phyloP scores from a whole-genome alignment of 2,888 invertebrate genomes.

The Gibbula magus region DNA sequence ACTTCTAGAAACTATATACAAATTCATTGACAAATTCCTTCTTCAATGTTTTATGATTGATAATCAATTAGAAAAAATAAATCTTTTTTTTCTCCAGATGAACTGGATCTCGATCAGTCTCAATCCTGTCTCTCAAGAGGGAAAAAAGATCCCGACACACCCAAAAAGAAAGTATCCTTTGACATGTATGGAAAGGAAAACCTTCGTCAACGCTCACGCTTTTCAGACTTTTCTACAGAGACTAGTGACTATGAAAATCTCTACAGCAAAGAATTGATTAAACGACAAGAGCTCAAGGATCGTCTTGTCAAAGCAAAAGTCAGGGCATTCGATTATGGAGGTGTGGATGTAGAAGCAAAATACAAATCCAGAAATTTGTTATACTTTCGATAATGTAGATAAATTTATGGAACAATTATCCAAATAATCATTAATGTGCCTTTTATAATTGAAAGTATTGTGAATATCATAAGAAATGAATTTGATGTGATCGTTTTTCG shows the following conservation, averaged over 20 bases:
- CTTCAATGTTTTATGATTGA: too few species aligned
- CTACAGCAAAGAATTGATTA: constrained; percentile 53
- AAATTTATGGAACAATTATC: not conserved
- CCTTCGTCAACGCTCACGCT: constrained; percentile 49
- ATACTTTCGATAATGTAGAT: constrained; percentile 50
- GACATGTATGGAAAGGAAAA: constrained; percentile 67
- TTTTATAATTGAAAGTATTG: not conserved
- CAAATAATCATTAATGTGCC: not conserved
- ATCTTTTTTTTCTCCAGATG: constrained; percentile 44
- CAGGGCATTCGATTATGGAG: constrained; percentile 50
- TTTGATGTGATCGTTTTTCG: not conserved
- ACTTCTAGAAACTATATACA: too few species aligned
- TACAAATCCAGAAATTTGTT: constrained; percentile 52
- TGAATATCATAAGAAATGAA: not conserved
- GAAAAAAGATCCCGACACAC: constrained; percentile 59
- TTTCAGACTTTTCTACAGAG: constrained; percentile 46
- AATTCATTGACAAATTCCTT: too few species aligned
- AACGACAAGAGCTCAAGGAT: constrained; percentile 60
- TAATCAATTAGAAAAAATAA: not conserved
- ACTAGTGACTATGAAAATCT: constrained; percentile 47
- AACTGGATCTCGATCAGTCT: constrained; percentile 31
- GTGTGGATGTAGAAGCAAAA: constrained; percentile 45
- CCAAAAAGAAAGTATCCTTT: constrained; percentile 69
- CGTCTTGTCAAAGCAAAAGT: constrained; percentile 59
- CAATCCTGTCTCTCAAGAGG: constrained; percentile 61